Conservation (phyloP, 2,113 vertebrate genomes). For the Odontesthes bonariensis region DNA sequence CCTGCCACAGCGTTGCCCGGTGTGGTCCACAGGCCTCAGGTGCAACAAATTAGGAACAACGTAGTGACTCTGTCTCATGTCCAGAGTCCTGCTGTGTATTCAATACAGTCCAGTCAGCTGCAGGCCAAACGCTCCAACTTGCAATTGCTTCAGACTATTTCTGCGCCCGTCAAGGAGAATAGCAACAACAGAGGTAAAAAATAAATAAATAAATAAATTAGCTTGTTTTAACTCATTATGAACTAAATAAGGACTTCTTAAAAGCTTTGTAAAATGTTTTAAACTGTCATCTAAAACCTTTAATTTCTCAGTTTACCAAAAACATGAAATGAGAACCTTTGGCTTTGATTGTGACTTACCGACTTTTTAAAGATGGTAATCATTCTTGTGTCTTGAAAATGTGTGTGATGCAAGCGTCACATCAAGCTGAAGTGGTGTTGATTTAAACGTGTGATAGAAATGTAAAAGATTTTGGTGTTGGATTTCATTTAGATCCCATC, state of each 20-base stretch:
- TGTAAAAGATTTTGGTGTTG: conserved; percentile 11
- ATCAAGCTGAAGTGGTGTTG: background rate
- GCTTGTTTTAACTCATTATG: background rate
- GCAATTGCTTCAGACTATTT: conserved; percentile 46
- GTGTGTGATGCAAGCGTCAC: no score
- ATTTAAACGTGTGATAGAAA: background rate
- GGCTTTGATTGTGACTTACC: no score
- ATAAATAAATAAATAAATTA: no score
- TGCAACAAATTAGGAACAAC: conserved; percentile 77
- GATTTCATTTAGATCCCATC: conserved; percentile 62
- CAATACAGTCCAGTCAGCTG: conserved; percentile 43
- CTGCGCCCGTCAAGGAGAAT: conserved; percentile 31
- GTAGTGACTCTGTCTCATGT: conserved; percentile 73
- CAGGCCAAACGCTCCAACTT: conserved; percentile 45
- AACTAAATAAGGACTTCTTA: background rate
- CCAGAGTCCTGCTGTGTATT: conserved; percentile 73
- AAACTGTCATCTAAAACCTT: no score
- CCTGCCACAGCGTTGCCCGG: conserved; percentile 56
- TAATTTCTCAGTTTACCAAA: no score
- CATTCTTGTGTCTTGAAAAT: no score
- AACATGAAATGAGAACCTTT: no score
- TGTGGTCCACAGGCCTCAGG: conserved; percentile 75
- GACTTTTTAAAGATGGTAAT: no score
- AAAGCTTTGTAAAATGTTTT: no score
- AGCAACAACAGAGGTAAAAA: conserved; percentile 49